Evolutionary conservation across 2,797 vertebrate genomes (phyloP).

Genomic region (Scomberomorus guttatus): DNA sequence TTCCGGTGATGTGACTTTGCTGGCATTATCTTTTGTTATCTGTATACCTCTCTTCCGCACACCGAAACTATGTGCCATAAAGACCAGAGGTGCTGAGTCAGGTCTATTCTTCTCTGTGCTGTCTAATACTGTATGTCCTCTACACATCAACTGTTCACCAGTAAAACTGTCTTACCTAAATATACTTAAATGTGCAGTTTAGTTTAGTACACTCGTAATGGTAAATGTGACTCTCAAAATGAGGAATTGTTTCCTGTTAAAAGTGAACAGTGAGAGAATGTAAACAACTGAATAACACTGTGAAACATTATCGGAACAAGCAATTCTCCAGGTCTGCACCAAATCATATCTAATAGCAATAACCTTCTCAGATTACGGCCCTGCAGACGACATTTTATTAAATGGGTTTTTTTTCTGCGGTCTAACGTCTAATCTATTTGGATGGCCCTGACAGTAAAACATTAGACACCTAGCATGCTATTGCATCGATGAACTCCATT

Average conservation of each 20-base stretch:
- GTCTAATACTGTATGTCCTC: slow-evolving; percentile 3
- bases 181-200: not conserved
- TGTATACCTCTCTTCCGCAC: slow-evolving; percentile 4
- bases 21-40: slow-evolving; percentile 44
- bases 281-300: not conserved
- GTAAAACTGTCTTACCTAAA: not conserved
- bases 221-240: not conserved
- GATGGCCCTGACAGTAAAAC: slow-evolving; percentile 10
- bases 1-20: slow-evolving; percentile 55
- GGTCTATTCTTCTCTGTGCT: slow-evolving; percentile 43
- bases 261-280: not conserved
- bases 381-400: slow-evolving; percentile 26
- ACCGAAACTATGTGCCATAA: slow-evolving; percentile 33
- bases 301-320: slow-evolving; percentile 1
- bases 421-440: slow-evolving; percentile 13
- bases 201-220: not conserved
- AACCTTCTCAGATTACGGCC: slow-evolving; percentile 15
- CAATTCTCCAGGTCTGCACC: slow-evolving; percentile 11
- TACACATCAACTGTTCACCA: slow-evolving; percentile 13
- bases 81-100: slow-evolving; percentile 78
- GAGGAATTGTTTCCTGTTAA: not conserved
- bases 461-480: slow-evolving; percentile 15
- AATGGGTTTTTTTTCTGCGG: slow-evolving; percentile 7
- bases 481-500: slow-evolving; percentile 30
- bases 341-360: slow-evolving; percentile 17